phyloP scores from a whole-genome alignment of 1,140 invertebrate species.

The Drosophila biarmipes region DNA sequence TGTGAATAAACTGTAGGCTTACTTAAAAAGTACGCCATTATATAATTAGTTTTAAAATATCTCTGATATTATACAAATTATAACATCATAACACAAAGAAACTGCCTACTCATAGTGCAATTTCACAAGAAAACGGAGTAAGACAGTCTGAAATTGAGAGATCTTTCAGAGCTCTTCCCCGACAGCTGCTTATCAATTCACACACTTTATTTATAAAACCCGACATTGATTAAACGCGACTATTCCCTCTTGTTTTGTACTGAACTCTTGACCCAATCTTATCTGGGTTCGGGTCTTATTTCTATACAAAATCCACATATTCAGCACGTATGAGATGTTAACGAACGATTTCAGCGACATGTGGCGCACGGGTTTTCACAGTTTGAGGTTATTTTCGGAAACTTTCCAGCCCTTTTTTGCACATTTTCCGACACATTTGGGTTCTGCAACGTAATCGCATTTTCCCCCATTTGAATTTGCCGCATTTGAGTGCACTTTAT shows the following conservation, averaged over 20 bases:
- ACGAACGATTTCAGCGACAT: constrained; percentile 32
- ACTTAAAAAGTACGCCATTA: not conserved
- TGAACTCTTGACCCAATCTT: constrained; percentile 71
- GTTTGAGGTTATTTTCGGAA: constrained; percentile 59
- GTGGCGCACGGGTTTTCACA: constrained; percentile 31
- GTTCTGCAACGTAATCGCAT: constrained; percentile 18
- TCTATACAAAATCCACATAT: constrained; percentile 7
- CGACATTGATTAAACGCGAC: constrained; percentile 25
- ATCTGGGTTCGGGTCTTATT: constrained; percentile 44
- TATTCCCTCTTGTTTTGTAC: constrained; percentile 33
- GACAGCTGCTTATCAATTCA: constrained; percentile 44
- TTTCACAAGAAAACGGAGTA: constrained; percentile 6
- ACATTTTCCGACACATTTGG: constrained; percentile 6
- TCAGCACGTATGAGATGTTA: constrained; percentile 38
- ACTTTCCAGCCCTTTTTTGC: constrained; percentile 12
- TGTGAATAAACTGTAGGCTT: not conserved
- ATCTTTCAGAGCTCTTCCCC: constrained; percentile 2
- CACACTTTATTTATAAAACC: constrained; percentile 46
- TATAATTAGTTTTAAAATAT: not conserved
- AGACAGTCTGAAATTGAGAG: constrained; percentile 4
- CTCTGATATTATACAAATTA: not conserved
- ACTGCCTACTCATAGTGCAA: constrained; percentile 4
- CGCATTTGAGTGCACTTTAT: constrained; percentile 39
- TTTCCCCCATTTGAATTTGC: constrained; percentile 28
- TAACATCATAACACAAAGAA: not conserved